These are phyloP conservation scores for Mirza zaza DNA, from an alignment of 2,113 vertebrate species.

Conservation along the genomic window DNA sequence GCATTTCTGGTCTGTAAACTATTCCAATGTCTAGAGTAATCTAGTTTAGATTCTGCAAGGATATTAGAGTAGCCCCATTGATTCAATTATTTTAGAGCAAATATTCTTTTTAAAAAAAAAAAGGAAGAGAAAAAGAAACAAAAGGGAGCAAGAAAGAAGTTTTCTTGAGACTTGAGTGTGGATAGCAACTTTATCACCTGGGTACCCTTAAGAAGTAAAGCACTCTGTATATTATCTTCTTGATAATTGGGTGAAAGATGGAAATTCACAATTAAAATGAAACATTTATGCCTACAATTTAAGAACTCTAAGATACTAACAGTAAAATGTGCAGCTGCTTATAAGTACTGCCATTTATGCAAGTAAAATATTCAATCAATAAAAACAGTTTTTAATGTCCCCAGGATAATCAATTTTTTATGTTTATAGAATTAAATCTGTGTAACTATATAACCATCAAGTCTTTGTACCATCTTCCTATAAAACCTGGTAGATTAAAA, in stretches of 20 bases:
- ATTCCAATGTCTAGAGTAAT: background rate
- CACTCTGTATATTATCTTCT: background rate
- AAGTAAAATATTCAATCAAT: conserved; percentile 64
- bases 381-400: conserved; percentile 56
- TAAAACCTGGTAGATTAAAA: conserved; percentile 7
- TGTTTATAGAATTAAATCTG: conserved; percentile 63
- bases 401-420: conserved; percentile 61
- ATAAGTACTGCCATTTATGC: conserved; percentile 44
- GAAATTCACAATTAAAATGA: conserved; percentile 46
- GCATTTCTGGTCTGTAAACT: background rate
- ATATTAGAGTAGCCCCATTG: accelerated
- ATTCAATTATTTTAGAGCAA: background rate
- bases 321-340: conserved; percentile 66
- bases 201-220: background rate
- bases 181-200: background rate
- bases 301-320: conserved; percentile 27
- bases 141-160: background rate
- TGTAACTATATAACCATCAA: conserved; percentile 20
- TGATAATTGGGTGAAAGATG: background rate
- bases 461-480: conserved; percentile 12
- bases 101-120: background rate
- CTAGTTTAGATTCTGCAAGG: background rate
- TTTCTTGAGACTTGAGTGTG: background rate
- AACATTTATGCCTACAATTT: background rate
- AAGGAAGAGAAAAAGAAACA: background rate